phyloP scores from a whole-genome alignment of 2,113 vertebrate species.

The Dolichotis patagonum region DNA sequence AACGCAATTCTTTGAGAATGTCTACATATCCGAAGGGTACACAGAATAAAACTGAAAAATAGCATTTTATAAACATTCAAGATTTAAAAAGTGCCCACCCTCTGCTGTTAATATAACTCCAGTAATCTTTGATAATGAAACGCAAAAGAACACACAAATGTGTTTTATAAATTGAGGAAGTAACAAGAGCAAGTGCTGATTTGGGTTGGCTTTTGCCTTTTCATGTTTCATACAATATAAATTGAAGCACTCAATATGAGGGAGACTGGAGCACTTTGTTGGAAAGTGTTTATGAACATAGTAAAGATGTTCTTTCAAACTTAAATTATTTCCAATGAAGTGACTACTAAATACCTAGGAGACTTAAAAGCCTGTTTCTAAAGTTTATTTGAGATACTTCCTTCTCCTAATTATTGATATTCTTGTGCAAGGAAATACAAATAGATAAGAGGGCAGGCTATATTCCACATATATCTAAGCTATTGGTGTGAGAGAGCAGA shows the following conservation, averaged over 20 bases:
- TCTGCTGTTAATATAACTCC: not conserved
- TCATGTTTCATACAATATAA: not conserved
- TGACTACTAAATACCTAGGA: not conserved
- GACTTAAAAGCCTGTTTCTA: not conserved
- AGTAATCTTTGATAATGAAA: not conserved
- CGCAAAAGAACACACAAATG: not conserved
- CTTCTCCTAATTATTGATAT: not conserved
- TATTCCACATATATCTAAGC: too few species aligned
- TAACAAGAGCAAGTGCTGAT: not conserved
- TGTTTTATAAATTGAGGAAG: not conserved
- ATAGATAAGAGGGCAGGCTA: too few species aligned
- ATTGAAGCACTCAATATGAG: not conserved
- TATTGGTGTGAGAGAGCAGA: not conserved
- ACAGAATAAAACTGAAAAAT: not conserved
- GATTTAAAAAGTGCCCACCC: not conserved
- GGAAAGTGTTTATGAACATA: not conserved
- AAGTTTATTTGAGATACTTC: not conserved
- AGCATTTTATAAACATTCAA: not conserved
- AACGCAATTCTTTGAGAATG: not conserved
- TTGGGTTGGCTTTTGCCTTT: not conserved
- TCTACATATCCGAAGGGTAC: not conserved
- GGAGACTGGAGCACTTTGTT: not conserved
- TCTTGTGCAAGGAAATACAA: not conserved
- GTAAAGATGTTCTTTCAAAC: not conserved
- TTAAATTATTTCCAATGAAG: not conserved